A percentile compares a stretch with the other conserved stretches of the same genome.
These are phyloP conservation scores for Drosophila greeni DNA, from an alignment of 2,888 invertebrate genomes.

Conservation along the genomic window DNA sequence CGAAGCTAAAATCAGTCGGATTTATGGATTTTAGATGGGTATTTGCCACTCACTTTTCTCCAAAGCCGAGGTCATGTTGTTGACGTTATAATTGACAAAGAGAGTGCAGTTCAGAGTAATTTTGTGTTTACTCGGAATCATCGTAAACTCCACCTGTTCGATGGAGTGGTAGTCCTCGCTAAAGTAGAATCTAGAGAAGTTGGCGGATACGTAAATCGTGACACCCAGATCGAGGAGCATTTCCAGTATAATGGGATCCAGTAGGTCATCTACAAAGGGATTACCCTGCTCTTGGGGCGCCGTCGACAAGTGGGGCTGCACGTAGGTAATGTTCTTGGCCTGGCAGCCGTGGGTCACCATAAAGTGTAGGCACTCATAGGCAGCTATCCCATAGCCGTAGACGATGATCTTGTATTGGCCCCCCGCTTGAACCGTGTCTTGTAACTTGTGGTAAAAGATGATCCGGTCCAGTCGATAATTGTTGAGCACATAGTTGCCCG, in stretches of 20 bases:
- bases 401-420: conserved; percentile 49
- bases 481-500: conserved; percentile 65
- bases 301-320: conserved; percentile 44
- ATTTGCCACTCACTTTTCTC: conserved; percentile 16
- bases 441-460: conserved; percentile 67
- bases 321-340: conserved; percentile 47
- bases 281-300: conserved; percentile 45
- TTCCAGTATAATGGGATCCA: conserved; percentile 55
- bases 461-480: conserved; percentile 73
- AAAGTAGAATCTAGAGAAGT: conserved; percentile 34
- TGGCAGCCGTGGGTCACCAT: conserved; percentile 61
- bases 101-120: conserved; percentile 56
- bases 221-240: conserved; percentile 65
- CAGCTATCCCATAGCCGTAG: conserved; percentile 60
- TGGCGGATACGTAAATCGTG: conserved; percentile 37
- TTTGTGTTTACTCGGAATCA: neutral
- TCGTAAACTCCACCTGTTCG: conserved; percentile 51
- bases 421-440: conserved; percentile 23
- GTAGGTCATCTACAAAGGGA: conserved; percentile 52
- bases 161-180: conserved; percentile 37
- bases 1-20: neutral
- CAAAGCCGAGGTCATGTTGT: conserved; percentile 10
- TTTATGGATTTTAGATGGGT: neutral
- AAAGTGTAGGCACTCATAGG: conserved; percentile 69
- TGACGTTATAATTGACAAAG: conserved; percentile 63